Evolutionary conservation across 2,888 invertebrate genomes (phyloP), one percentile per base, ranked within the genome.

Genomic region (Lobophora halterata): DNA sequence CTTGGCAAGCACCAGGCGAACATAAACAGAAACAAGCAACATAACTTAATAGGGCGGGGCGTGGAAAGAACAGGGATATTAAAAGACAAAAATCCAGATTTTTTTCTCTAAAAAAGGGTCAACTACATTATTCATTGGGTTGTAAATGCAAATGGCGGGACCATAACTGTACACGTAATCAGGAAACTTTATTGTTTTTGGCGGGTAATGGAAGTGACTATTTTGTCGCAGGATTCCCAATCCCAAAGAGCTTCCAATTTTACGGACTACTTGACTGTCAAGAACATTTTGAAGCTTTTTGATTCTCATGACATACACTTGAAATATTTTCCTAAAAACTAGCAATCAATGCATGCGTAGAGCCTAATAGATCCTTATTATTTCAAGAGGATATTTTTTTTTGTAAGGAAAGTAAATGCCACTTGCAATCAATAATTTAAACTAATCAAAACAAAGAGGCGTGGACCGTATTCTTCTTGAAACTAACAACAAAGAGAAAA

Each of bases 101-200:
- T 19, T 33, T 37, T 34, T 34, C 26, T 35, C 26, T 24, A 37
- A 52, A 66, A 65, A 66, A 58, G 56, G 58, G 56, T 46, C 39
- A 49, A 52, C 65, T 71, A 61, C 71, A 71, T 74, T 71, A 75
- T 75, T 74, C 69, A 75, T 75, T 60, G 53, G 49, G 52, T 65
- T 62, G 62, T 63, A 70, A 70, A 74, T 72, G 64, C 61, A 65
- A 69, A 69, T 61, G 63, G 61, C 56, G 60, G 18, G 61, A 57
- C 61, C 59, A 61, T 66, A 61, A 58, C 58, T 61, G 63, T 62
- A 58, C 55, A 65, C 61, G 61, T 62, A 68, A 70, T 65, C 62
- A 71, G 58, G 53, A 52, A 45, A 61, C 55, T 67, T 67, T 64
- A 67, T 67, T 70, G 62, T 66, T 61, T 59, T 52, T 50, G 41